Evolutionary conservation across 2,113 vertebrate species (phyloP).

Genomic region (Perca flavescens): DNA sequence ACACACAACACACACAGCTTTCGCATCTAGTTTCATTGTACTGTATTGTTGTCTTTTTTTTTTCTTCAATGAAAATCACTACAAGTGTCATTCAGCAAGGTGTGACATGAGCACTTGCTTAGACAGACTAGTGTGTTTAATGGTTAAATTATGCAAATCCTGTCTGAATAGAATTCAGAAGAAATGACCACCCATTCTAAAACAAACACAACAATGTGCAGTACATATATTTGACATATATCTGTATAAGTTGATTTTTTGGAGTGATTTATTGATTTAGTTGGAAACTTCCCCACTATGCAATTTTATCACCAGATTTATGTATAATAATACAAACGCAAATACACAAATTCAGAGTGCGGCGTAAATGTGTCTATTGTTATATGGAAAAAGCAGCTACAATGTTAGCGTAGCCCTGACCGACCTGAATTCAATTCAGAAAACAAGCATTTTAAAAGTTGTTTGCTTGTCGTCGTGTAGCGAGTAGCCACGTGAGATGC

Average conservation of each 20-base stretch:
- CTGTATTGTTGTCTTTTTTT: constrained; percentile 25
- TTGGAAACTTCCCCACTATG: background rate
- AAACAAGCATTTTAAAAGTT: no score
- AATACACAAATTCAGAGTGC: no score
- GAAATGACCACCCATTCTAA: background rate
- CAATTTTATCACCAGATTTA: background rate
- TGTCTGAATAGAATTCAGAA: background rate
- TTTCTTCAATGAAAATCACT: constrained; percentile 37
- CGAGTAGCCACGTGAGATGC: no score
- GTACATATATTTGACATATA: background rate
- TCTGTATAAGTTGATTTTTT: background rate
- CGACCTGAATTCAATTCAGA: no score
- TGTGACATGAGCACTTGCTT: constrained; percentile 15
- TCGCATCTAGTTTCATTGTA: constrained; percentile 35
- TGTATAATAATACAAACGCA: no score
- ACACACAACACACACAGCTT: background rate
- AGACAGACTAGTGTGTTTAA: background rate
- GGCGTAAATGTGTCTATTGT: no score
- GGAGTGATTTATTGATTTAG: background rate
- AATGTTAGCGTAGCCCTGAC: no score
- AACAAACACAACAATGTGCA: background rate
- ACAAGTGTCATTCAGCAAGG: constrained; percentile 42
- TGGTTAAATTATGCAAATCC: constrained; percentile 33
- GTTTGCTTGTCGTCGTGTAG: no score
- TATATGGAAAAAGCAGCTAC: no score